A percentile compares a stretch with the other conserved stretches of the same genome.
Evolutionary conservation across 1,140 invertebrate species (phyloP).

Genomic region (Leptonema lineaticorne): DNA sequence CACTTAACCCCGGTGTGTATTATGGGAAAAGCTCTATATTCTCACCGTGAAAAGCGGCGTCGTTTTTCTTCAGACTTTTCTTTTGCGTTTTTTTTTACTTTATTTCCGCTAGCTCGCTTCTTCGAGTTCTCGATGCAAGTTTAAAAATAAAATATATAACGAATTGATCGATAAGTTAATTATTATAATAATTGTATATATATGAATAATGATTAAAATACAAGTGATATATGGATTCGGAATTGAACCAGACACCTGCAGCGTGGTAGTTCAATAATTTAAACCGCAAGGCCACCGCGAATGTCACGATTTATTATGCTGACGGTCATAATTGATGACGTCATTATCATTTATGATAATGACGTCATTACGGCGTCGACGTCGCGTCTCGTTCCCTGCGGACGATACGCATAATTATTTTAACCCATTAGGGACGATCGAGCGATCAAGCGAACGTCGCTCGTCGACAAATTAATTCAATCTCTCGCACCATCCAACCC

Average conservation of each 20-base stretch:
- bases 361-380: constrained; percentile 40
- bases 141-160: too few species aligned
- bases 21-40: constrained; percentile 34
- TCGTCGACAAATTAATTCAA: constrained; percentile 9
- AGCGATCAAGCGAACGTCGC: constrained; percentile 23
- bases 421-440: constrained; percentile 40
- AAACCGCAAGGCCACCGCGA: not conserved
- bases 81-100: not conserved
- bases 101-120: too few species aligned
- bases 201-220: too few species aligned
- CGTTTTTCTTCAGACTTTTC: not conserved
- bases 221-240: too few species aligned
- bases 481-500: too few species aligned
- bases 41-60: constrained; percentile 37
- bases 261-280: too few species aligned
- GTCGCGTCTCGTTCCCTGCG: constrained; percentile 32
- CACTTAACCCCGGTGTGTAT: constrained; percentile 34
- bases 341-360: constrained; percentile 43
- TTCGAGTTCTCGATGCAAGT: too few species aligned
- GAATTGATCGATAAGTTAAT: too few species aligned
- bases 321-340: constrained; percentile 35
- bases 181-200: too few species aligned
- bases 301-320: constrained; percentile 26
- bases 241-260: too few species aligned
- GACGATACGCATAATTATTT: constrained; percentile 41